Percentiles rank a stretch among this genome's conserved stretches.
phyloP scores from a whole-genome alignment of 2,113 vertebrate genomes.

The Thymallus thymallus region DNA sequence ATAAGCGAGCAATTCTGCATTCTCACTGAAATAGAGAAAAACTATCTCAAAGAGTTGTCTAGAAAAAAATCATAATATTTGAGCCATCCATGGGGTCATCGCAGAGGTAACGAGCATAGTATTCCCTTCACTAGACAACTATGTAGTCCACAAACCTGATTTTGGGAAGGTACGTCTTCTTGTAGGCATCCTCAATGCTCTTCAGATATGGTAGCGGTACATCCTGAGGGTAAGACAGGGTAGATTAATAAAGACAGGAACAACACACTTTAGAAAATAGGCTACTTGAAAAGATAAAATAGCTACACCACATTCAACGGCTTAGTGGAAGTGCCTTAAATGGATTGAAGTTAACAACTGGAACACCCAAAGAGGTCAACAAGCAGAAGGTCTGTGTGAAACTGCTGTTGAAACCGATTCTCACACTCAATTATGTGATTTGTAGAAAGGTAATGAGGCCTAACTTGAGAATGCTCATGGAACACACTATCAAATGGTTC shows the following conservation, averaged over 20 bases:
- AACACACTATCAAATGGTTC: background rate
- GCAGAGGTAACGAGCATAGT: no score
- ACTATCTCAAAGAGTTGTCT: no score
- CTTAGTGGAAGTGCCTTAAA: no score
- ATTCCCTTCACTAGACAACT: no score
- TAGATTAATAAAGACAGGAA: background rate
- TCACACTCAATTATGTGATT: background rate
- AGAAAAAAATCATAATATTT: no score
- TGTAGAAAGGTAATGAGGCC: background rate
- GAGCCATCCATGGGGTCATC: no score
- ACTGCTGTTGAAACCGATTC: no score
- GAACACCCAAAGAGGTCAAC: no score
- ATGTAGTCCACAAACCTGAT: constrained; percentile 75
- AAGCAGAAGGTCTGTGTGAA: no score
- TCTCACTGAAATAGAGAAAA: constrained; percentile 70
- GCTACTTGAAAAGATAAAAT: no score
- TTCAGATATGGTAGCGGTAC: constrained; percentile 80
- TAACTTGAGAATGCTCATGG: background rate
- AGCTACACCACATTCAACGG: no score
- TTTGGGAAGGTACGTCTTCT: constrained; percentile 82
- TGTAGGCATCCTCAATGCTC: constrained; percentile 86
- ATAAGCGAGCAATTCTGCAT: constrained; percentile 80
- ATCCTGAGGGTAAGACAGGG: constrained; percentile 67
- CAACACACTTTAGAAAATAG: background rate
- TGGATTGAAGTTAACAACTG: no score